Evolutionary conservation across 2,888 invertebrate species (phyloP).

Genomic region (Muscina levida): DNA sequence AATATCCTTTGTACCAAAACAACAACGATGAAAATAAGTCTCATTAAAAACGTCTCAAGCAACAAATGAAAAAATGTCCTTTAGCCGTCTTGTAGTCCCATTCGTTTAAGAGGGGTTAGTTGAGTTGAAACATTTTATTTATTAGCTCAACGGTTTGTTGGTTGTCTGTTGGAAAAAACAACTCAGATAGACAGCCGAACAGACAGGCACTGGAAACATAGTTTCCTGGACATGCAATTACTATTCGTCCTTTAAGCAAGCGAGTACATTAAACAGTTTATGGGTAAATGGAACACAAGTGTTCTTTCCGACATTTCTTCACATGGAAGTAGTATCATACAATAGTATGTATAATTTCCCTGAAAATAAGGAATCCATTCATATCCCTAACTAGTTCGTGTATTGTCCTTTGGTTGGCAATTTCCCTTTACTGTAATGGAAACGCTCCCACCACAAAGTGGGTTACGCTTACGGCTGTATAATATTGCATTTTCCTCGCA

Average conservation of each 20-base stretch:
- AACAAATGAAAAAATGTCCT: not conserved
- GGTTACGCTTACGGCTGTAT: not conserved
- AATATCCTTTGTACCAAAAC: not conserved
- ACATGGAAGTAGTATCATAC: not conserved
- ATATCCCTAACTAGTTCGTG: too few species aligned
- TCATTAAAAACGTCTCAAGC: slow-evolving; percentile 11
- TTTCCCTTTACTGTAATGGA: too few species aligned
- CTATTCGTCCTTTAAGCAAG: slow-evolving; percentile 15
- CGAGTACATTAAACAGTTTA: slow-evolving; percentile 13
- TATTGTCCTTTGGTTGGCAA: too few species aligned
- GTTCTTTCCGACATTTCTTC: not conserved
- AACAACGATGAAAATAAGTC: not conserved
- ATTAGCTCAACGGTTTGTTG: slow-evolving; percentile 6
- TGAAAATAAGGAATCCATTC: too few species aligned
- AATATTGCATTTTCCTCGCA: not conserved
- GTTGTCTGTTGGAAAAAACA: not conserved
- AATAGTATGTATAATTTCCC: too few species aligned
- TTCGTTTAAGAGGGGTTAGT: slow-evolving; percentile 2
- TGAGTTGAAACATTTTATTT: slow-evolving; percentile 10
- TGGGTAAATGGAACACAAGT: slow-evolving; percentile 35
- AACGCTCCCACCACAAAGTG: not conserved
- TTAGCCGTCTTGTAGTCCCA: not conserved
- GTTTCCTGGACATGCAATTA: slow-evolving; percentile 50
- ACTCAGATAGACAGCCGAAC: not conserved
- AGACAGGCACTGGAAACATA: not conserved